Conservation (phyloP, 1,140 invertebrate species). For the Orius insidiosus region DNA sequence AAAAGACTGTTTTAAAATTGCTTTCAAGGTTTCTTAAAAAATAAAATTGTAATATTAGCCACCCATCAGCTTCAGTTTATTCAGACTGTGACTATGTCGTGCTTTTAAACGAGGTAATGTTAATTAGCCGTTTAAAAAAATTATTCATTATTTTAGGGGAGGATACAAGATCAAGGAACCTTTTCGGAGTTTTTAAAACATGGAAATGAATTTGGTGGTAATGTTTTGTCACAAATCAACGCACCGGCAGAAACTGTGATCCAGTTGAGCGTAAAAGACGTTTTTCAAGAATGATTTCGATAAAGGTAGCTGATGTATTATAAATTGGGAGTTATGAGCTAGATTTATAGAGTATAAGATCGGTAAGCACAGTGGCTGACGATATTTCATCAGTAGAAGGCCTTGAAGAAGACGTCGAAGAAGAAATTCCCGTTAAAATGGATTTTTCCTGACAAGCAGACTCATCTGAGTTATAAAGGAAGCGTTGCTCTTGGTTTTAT, state of each 20-base stretch:
- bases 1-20: slow-evolving; percentile 60
- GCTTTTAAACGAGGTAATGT: slow-evolving; percentile 54
- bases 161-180: slow-evolving; percentile 32
- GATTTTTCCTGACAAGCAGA: slow-evolving; percentile 5
- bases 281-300: slow-evolving; percentile 1
- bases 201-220: slow-evolving; percentile 28
- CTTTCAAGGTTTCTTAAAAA: slow-evolving; percentile 41
- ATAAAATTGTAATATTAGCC: slow-evolving; percentile 61
- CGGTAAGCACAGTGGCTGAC: slow-evolving; percentile 2
- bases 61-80: slow-evolving; percentile 77
- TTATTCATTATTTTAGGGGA: slow-evolving; percentile 27
- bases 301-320: neutral
- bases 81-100: slow-evolving; percentile 56
- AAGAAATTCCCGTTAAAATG: no score
- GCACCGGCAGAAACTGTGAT: neutral
- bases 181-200: slow-evolving; percentile 29
- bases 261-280: no score
- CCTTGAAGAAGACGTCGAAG: neutral
- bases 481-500: slow-evolving; percentile 35
- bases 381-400: neutral
- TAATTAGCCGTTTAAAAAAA: no score
- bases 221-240: neutral
- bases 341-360: slow-evolving; percentile 5
- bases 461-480: slow-evolving; percentile 18
- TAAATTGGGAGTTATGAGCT: neutral